Evolutionary conservation across 2,888 invertebrate genomes (phyloP).

Genomic region (Enchytraeus crypticus): DNA sequence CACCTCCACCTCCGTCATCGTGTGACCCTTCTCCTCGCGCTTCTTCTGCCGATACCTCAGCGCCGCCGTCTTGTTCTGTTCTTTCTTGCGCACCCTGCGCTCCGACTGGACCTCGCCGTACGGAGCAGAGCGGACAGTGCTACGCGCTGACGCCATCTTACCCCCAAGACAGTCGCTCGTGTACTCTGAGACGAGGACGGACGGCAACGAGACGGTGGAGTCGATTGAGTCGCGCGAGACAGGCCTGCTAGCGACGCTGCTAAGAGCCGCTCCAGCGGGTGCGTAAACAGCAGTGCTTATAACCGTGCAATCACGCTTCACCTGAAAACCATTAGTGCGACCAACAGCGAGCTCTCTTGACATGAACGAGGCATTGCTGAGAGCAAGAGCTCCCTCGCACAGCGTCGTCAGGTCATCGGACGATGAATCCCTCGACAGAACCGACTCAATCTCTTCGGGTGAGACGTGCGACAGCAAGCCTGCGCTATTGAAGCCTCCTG

Average conservation of each 20-base stretch:
- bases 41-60: conserved; percentile 25
- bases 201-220: no score
- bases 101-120: conserved; percentile 6
- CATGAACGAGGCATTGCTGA: neutral
- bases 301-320: no score
- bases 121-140: neutral
- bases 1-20: conserved; percentile 9
- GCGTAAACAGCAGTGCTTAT: neutral
- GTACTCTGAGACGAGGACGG: neutral
- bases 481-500: no score
- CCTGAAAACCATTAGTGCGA: no score
- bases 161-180: neutral
- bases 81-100: conserved; percentile 21
- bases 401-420: no score
- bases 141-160: neutral
- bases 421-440: conserved; percentile 10
- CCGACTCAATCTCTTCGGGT: conserved; percentile 19
- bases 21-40: conserved; percentile 12
- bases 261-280: neutral
- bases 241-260: no score
- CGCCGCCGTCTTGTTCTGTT: conserved; percentile 29
- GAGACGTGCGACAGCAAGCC: conserved; percentile 21
- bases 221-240: no score
- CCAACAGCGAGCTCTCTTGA: no score
- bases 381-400: no score